These are phyloP conservation scores for Peucedramus taeniatus DNA, from an alignment of 2,113 vertebrate species.

Conservation along the genomic window DNA sequence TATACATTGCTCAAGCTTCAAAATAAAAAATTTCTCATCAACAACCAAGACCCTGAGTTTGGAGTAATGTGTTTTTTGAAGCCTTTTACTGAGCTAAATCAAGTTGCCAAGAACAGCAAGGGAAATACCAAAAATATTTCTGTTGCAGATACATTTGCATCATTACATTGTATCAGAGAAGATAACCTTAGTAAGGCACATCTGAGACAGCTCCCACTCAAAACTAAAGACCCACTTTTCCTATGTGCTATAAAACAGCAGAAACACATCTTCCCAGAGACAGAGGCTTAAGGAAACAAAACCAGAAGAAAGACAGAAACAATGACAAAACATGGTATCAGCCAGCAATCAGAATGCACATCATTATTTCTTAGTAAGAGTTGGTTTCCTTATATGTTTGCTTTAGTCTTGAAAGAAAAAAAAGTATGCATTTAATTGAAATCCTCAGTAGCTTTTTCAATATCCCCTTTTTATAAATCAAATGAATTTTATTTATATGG, in stretches of 20 bases:
- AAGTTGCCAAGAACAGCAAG: neutral
- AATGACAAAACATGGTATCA: neutral
- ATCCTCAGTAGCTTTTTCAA: neutral
- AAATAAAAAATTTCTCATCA: neutral
- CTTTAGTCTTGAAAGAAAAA: neutral
- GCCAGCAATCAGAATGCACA: neutral
- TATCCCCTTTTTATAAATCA: neutral
- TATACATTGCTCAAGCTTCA: neutral
- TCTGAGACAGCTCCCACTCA: neutral
- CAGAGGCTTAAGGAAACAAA: neutral
- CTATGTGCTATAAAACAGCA: neutral
- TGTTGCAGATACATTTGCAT: neutral
- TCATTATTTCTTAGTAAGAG: neutral
- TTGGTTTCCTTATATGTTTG: neutral
- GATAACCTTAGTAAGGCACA: neutral
- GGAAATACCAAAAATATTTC: neutral
- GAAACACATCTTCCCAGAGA: neutral
- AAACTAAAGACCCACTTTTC: neutral
- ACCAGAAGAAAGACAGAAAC: neutral
- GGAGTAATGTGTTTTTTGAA: neutral
- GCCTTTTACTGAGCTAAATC: neutral
- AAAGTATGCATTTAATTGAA: neutral
- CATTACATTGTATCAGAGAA: neutral
- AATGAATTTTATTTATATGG: neutral
- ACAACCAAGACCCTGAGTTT: neutral